phyloP scores from a whole-genome alignment of 2,113 vertebrate species.

The Amblyornis subalaris region DNA sequence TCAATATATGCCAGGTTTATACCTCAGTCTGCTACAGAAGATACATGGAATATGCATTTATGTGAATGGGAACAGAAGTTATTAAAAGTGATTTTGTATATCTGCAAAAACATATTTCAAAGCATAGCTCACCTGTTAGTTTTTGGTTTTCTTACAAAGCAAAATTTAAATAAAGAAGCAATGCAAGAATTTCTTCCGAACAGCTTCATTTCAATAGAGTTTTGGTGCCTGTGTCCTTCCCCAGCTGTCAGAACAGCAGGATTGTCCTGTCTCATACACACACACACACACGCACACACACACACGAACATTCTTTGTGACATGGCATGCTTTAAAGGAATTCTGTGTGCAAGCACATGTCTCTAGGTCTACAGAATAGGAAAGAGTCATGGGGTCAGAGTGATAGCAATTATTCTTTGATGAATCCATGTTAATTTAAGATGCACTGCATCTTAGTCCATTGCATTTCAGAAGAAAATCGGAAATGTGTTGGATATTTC shows the following conservation, averaged over 20 bases:
- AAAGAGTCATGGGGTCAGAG: slow-evolving; percentile 39
- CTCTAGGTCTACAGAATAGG: slow-evolving; percentile 38
- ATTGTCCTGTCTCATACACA: not conserved
- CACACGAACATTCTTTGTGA: not conserved
- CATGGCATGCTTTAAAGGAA: not conserved
- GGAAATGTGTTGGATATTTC: slow-evolving; percentile 58
- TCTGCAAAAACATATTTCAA: not conserved
- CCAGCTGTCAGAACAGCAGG: not conserved
- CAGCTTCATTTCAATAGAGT: not conserved
- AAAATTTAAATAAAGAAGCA: not conserved
- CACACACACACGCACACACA: not conserved
- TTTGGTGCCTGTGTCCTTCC: not conserved
- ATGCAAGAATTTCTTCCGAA: not conserved
- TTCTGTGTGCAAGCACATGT: not conserved
- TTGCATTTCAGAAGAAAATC: slow-evolving; percentile 64
- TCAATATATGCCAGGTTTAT: not conserved
- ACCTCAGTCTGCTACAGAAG: not conserved
- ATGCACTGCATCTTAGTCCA: slow-evolving; percentile 64
- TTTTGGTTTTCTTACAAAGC: not conserved
- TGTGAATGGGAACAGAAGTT: not conserved
- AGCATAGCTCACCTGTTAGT: not conserved
- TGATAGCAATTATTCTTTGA: slow-evolving; percentile 51
- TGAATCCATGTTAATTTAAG: slow-evolving; percentile 67
- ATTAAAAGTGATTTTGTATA: not conserved
- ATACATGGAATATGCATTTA: not conserved